Evolutionary conservation across 2,113 vertebrate species (phyloP), one percentile per base, ranked within the genome.

Genomic region (Oplegnathus fasciatus): DNA sequence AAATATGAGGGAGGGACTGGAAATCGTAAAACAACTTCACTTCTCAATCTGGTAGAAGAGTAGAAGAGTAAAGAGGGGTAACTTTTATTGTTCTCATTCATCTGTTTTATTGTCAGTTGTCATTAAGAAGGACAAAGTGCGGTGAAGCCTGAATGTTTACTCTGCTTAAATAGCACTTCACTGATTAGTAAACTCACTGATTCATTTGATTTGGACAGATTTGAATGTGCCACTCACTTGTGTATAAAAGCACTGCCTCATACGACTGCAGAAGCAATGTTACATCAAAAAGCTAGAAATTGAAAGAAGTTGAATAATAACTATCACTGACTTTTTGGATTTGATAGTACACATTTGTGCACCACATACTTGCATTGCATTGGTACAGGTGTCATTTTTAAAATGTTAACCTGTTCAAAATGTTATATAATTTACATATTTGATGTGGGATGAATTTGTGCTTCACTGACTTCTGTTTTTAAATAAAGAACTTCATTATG

Each of bases 1-100:
- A 90, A 88, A 88, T 90, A 74, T 48, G 61, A 86, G 28, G 26
- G 10, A 57, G 62, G 73, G 75, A 77, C 81, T 61, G 62, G 77
- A 75, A 83, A 78, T 78, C 50, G 37, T n/a, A n/a, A 82, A 54
- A 84, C 48, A 70, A 82, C 69, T 80, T 88, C 22, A 24, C 64
- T 40, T 65, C 28, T 58, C 69, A 26, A 78, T 78, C 69, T 44
- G 13, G 17, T 26, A 18, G 6, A 73, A 18, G 6, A 73, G 55
- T 18, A 26, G 34, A 76, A 24, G 9, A 73, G 40, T 37, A 28
- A 32, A 60, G 62, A 26, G 8, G 22, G 22, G n/a, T 28, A 10
- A n/a, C 14, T 46, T 32, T 28, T 17, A 46, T 44, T 44, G 13
- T 48, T 64, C 32, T 14, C 22, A 44, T 86, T 78, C 8, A 58